Percentiles rank a stretch among this genome's conserved stretches.
Conservation (phyloP, 1,140 invertebrate species). For the Cyclargus thomasi region DNA sequence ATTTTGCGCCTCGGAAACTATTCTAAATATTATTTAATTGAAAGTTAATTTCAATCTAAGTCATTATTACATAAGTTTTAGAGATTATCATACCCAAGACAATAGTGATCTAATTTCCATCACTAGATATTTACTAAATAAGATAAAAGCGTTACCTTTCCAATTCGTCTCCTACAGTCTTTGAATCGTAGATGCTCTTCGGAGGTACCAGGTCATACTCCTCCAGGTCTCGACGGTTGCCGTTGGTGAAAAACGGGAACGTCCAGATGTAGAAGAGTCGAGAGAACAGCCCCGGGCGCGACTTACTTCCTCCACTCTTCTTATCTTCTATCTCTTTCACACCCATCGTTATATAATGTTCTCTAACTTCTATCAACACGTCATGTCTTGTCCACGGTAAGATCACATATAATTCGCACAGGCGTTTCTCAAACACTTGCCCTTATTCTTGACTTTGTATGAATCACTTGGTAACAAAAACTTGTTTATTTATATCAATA, state of each 20-base stretch:
- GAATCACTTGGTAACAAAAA: background rate
- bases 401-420: background rate
- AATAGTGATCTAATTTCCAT: background rate
- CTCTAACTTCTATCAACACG: background rate
- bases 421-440: background rate
- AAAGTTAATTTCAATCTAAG: too few relatives aligned
- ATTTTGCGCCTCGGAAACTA: too few relatives aligned
- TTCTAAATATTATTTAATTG: too few relatives aligned
- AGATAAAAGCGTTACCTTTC: conserved; percentile 76
- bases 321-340: background rate
- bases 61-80: too few relatives aligned
- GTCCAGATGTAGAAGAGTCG: conserved; percentile 76
- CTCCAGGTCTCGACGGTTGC: conserved; percentile 79
- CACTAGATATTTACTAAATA: background rate
- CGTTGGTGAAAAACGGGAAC: conserved; percentile 78
- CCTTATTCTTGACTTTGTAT: background rate
- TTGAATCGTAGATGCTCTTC: conserved; percentile 74
- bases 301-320: conserved; percentile 13
- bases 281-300: conserved; percentile 42
- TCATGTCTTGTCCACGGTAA: background rate
- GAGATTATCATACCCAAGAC: too few relatives aligned
- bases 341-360: background rate
- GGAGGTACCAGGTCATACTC: conserved; percentile 80
- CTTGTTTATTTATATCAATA: background rate
- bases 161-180: conserved; percentile 74